phyloP scores from a whole-genome alignment of 1,140 invertebrate species.

The Drosophila melanogaster region DNA sequence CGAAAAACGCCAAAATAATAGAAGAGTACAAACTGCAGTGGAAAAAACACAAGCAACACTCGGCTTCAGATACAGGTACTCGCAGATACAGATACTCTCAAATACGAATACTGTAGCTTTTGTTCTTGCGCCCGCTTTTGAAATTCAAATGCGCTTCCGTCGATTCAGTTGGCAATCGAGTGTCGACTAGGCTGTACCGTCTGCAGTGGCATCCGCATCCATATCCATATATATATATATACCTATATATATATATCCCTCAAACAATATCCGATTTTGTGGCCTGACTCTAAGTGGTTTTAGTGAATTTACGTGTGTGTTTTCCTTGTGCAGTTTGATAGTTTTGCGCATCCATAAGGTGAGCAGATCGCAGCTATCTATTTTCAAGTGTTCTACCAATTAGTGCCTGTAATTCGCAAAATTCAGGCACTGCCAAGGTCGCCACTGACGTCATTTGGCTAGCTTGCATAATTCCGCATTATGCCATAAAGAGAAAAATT shows the following conservation, averaged over 20 bases:
- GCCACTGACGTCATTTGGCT: constrained; percentile 54
- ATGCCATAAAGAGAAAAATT: constrained; percentile 36
- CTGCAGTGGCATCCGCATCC: constrained; percentile 19
- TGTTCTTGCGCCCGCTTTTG: constrained; percentile 76
- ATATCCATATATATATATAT: not conserved
- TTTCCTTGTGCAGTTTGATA: constrained; percentile 13
- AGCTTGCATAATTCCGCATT: constrained; percentile 62
- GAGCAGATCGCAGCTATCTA: constrained; percentile 8
- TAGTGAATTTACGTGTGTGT: constrained; percentile 13
- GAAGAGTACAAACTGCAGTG: constrained; percentile 44
- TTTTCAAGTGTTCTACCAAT: constrained; percentile 9
- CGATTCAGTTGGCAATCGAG: constrained; percentile 78
- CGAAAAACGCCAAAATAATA: constrained; percentile 22
- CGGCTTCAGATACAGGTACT: constrained; percentile 27
- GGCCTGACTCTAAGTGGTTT: constrained; percentile 16
- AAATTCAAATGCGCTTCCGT: constrained; percentile 82
- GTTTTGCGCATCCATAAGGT: constrained; percentile 25
- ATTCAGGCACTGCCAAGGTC: constrained; percentile 51
- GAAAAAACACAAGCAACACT: not conserved
- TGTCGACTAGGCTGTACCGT: constrained; percentile 82
- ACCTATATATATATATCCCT: too few species aligned
- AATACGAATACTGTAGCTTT: constrained; percentile 49
- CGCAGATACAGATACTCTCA: constrained; percentile 17
- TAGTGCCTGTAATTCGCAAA: constrained; percentile 17
- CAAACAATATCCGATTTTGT: not conserved